A percentile compares a stretch with the other conserved stretches of the same genome.
These are phyloP conservation scores for Andricus curvator DNA, from an alignment of 2,888 invertebrate genomes.

Conservation along the genomic window DNA sequence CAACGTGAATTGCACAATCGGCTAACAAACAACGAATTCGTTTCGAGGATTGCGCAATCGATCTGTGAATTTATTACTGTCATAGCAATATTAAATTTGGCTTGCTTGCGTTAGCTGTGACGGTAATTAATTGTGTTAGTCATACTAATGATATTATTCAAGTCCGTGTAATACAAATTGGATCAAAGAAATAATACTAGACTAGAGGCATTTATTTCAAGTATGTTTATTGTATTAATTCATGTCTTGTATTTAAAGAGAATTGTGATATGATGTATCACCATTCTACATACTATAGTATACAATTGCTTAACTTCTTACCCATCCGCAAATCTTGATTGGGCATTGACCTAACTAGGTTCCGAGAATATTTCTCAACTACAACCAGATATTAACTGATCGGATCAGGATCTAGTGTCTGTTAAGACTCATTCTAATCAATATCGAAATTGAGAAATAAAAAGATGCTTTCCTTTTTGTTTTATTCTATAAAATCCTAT, in stretches of 20 bases:
- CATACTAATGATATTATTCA: neutral
- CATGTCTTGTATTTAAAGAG: neutral
- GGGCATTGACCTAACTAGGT: neutral
- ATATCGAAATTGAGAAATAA: neutral
- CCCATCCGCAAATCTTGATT: slow-evolving; percentile 1
- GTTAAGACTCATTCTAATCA: neutral
- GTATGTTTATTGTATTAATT: neutral
- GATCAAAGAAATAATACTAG: neutral
- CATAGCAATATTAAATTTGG: neutral
- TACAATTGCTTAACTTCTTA: neutral
- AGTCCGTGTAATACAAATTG: neutral
- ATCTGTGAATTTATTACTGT: neutral
- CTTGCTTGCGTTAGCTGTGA: neutral
- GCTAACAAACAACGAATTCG: neutral
- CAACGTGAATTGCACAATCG: neutral
- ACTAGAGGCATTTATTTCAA: neutral
- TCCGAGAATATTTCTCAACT: neutral
- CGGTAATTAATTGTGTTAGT: neutral
- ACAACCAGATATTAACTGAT: neutral
- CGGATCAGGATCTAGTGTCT: neutral
- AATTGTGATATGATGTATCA: neutral
- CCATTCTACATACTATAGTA: neutral
- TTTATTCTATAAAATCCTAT: no score
- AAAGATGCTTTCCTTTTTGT: no score
- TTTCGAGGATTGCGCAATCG: neutral